These are phyloP conservation scores for Drosophila nr. fundita DNA, from an alignment of 2,888 invertebrate species.

Conservation along the genomic window DNA sequence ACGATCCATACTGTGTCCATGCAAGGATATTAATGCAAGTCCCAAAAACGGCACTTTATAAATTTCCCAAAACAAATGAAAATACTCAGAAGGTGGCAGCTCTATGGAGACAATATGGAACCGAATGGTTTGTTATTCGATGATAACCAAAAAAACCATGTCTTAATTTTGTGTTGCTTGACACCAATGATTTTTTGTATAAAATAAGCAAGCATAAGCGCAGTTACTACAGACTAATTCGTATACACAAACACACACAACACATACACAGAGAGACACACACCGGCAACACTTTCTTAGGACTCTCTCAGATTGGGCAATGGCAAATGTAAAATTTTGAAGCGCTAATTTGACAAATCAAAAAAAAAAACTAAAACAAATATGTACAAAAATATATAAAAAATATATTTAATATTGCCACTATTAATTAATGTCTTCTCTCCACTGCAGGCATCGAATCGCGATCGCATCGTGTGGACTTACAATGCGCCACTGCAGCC, in stretches of 20 bases:
- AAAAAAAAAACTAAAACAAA: background rate
- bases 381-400: too few relatives aligned
- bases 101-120: background rate
- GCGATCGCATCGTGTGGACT: slow-evolving; percentile 93
- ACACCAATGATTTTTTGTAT: background rate
- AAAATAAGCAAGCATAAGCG: slow-evolving; percentile 7
- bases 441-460: slow-evolving; percentile 82
- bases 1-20: background rate
- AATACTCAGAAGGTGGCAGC: background rate
- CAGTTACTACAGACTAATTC: slow-evolving; percentile 1
- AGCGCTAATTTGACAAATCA: slow-evolving; percentile 44
- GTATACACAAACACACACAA: slow-evolving; percentile 23
- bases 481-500: slow-evolving; percentile 91
- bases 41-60: background rate
- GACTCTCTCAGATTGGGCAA: slow-evolving; percentile 49
- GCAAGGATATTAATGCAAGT: background rate
- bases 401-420: too few relatives aligned
- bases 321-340: slow-evolving; percentile 49
- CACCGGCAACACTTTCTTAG: slow-evolving; percentile 27
- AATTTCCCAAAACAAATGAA: background rate
- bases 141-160: background rate
- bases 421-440: slow-evolving; percentile 48
- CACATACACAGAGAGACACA: slow-evolving; percentile 8
- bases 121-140: background rate
- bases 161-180: background rate